Conservation (phyloP, 2,888 invertebrate species). For the Aplocera efformata region DNA sequence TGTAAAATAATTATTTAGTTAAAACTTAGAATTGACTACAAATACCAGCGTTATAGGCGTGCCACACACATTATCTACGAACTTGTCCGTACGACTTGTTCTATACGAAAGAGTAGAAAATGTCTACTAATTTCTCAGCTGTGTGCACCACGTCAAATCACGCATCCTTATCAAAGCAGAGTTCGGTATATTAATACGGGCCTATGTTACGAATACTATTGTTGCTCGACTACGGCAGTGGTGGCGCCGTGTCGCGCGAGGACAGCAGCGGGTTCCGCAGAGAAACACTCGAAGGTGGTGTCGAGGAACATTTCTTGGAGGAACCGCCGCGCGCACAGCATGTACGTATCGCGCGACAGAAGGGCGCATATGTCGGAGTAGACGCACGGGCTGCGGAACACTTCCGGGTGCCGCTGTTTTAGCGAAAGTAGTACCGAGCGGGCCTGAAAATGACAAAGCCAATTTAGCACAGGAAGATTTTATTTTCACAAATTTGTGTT, state of each 20-base stretch:
- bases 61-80: too few relatives aligned
- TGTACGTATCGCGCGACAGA: slow-evolving; percentile 89
- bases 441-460: slow-evolving; percentile 72
- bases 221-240: slow-evolving; percentile 13
- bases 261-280: slow-evolving; percentile 71
- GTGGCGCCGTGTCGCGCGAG: slow-evolving; percentile 49
- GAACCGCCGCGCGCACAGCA: slow-evolving; percentile 91
- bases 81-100: too few relatives aligned
- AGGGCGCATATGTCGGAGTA: slow-evolving; percentile 94
- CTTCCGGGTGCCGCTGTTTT: slow-evolving; percentile 86
- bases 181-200: background rate
- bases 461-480: background rate
- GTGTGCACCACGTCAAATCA: too few relatives aligned
- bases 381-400: slow-evolving; percentile 92
- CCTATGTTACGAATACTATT: slow-evolving; percentile 17
- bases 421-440: slow-evolving; percentile 89
- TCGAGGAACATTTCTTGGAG: slow-evolving; percentile 97
- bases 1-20: too few relatives aligned
- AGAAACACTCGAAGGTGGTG: slow-evolving; percentile 85
- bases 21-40: too few relatives aligned
- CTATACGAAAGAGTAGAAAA: too few relatives aligned
- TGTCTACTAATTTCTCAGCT: too few relatives aligned
- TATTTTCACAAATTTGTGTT: too few relatives aligned
- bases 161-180: too few relatives aligned
- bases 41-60: too few relatives aligned